Evolutionary conservation across 2,797 vertebrate genomes (phyloP), one percentile per base, ranked within the genome.

Genomic region (Crocidura indochinensis): DNA sequence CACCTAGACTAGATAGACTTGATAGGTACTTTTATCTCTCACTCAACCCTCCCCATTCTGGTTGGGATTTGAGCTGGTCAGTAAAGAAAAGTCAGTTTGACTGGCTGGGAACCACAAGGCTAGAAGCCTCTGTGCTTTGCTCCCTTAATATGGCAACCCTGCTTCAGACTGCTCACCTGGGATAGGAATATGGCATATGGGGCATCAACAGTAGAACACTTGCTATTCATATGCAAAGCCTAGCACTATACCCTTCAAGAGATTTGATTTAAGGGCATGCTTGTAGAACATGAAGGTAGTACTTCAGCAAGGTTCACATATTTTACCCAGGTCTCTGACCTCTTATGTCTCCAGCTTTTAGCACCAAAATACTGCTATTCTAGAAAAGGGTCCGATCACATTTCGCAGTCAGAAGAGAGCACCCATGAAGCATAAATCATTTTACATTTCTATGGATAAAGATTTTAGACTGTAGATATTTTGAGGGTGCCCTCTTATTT

Each of bases 271-370:
- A 24, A 62, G 53, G n/a, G 67, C 77, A 10, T 53, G 29, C 29
- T 77, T 72, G 44, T 38, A 29, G 19, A 46, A 91, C 53, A 69
- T n/a, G 17, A 84, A 27, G 19, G 20, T 62, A 20, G 9, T 84
- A 6, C 74, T 24, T 71, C n/a, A 51, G 22, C 44, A 51, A 71
- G 81, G 20, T 26, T 78, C 51, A 71, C 11, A 6, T 88, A 31
- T 62, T 44, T 71, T 53, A 72, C 67, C 26, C 53, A 44, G 10
- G 31, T 65, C 53, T 71, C n/a, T 62, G 8, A 20, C 20, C 26
- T 72, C 68, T 53, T n/a, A 74, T 80, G 78, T 60, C 60, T 74
- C 12, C 79, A 51, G 49, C 68, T 49, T 78, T 84, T 74, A 84
- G 73, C 24, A 79, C 47, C 38, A 20, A 60, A 53, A 78, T 78